Percentiles rank a stretch among this genome's conserved stretches.
phyloP scores from a whole-genome alignment of 92 coral and sea anemone genomes.

The Actinernus sp. region DNA sequence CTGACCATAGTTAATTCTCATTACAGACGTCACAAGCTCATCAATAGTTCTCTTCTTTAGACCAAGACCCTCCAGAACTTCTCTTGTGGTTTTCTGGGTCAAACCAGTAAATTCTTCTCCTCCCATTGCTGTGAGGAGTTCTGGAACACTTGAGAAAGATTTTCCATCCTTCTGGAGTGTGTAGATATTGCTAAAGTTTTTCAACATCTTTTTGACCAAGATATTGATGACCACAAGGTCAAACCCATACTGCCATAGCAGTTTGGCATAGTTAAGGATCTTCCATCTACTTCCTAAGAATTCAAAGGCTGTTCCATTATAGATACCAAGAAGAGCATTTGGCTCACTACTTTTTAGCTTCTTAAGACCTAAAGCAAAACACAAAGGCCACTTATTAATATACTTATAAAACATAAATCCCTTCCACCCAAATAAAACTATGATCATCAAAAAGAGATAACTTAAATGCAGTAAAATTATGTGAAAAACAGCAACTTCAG shows the following conservation, averaged over 20 bases:
- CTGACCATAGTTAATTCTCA: conserved; percentile 96
- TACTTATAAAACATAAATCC: background rate
- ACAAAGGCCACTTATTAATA: no score
- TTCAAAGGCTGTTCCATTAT: conserved; percentile 79
- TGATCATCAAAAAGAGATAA: background rate
- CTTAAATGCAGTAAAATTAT: background rate
- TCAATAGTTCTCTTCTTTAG: conserved; percentile 78
- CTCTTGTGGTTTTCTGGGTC: conserved; percentile 66
- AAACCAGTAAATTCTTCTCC: conserved; percentile 74
- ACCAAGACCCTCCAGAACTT: conserved; percentile 69
- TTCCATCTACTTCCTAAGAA: conserved; percentile 90
- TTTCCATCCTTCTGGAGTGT: conserved; percentile 67
- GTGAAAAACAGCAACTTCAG: no score
- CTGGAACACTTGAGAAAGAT: conserved; percentile 74
- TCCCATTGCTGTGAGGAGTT: conserved; percentile 81
- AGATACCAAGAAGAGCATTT: conserved; percentile 72
- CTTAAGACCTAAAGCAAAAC: conserved; percentile 60
- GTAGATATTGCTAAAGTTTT: conserved; percentile 78
- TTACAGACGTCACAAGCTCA: conserved; percentile 92
- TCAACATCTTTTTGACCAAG: conserved; percentile 68
- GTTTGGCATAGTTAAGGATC: conserved; percentile 73
- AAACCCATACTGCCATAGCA: conserved; percentile 93
- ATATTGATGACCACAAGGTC: conserved; percentile 82
- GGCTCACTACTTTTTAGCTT: conserved; percentile 67
- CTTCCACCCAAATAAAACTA: no score